phyloP scores from a whole-genome alignment of 1,140 invertebrate species.

The Panagrolaimus sp. region DNA sequence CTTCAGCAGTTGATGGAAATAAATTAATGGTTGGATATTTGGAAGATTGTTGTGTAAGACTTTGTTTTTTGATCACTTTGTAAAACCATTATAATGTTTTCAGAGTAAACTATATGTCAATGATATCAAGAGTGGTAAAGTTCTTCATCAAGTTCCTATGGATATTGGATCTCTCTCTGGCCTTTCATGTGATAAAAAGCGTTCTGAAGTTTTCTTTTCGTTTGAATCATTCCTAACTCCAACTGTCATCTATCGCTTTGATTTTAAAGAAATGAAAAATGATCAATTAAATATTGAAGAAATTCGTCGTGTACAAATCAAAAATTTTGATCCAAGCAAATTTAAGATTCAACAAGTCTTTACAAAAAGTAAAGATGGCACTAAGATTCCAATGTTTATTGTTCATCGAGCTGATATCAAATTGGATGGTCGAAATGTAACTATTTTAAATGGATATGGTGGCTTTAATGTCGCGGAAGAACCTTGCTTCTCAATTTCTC shows the following conservation, averaged over 20 bases:
- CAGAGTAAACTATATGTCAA: slow-evolving; percentile 78
- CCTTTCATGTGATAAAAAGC: slow-evolving; percentile 76
- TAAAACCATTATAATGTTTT: slow-evolving; percentile 50
- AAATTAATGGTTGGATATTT: slow-evolving; percentile 85
- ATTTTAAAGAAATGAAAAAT: slow-evolving; percentile 69
- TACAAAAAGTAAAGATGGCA: slow-evolving; percentile 87
- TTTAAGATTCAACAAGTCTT: slow-evolving; percentile 86
- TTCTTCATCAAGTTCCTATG: slow-evolving; percentile 62
- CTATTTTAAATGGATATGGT: slow-evolving; percentile 89
- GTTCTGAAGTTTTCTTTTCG: slow-evolving; percentile 83
- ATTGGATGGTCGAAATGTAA: slow-evolving; percentile 70
- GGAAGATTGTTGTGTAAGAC: slow-evolving; percentile 65
- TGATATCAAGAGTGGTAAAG: slow-evolving; percentile 69
- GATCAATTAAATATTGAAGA: slow-evolving; percentile 64
- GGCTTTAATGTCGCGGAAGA: slow-evolving; percentile 88
- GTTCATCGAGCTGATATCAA: background rate
- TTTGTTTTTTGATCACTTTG: slow-evolving; percentile 57
- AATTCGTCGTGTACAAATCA: slow-evolving; percentile 75
- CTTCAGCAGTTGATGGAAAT: slow-evolving; percentile 72
- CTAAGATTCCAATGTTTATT: slow-evolving; percentile 61
- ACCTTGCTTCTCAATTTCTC: slow-evolving; percentile 74
- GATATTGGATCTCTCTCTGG: slow-evolving; percentile 78
- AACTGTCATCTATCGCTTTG: slow-evolving; percentile 78
- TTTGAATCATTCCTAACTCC: slow-evolving; percentile 89
- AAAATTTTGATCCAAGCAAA: slow-evolving; percentile 72